Conservation (phyloP, 2,888 invertebrate species). For the Noctua fimbriata region DNA sequence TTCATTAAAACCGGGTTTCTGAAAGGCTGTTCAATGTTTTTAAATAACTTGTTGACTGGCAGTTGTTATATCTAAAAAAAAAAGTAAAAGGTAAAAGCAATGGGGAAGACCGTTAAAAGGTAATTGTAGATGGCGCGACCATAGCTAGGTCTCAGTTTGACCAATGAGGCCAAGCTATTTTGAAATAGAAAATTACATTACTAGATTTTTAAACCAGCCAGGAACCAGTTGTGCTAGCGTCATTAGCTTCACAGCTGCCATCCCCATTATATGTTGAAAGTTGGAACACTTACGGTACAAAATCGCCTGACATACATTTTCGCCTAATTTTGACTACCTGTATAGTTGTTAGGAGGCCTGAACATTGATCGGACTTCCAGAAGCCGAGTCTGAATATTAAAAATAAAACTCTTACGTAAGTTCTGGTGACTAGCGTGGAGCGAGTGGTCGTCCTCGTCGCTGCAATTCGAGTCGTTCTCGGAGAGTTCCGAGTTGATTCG, state of each 20-base stretch:
- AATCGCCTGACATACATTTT: neutral
- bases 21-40: neutral
- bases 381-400: neutral
- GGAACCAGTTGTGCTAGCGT: neutral
- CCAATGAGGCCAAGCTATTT: neutral
- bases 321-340: neutral
- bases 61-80: neutral
- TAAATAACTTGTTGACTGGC: neutral
- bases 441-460: constrained; percentile 85
- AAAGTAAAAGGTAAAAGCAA: too few relatives aligned
- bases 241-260: neutral
- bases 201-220: neutral
- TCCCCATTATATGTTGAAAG: neutral
- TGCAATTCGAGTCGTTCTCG: constrained; percentile 84
- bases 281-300: neutral
- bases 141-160: neutral
- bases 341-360: neutral
- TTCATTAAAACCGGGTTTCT: neutral
- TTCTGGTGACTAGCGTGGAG: constrained; percentile 83
- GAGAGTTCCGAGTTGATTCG: constrained; percentile 80
- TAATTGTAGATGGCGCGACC: neutral
- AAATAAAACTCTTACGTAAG: constrained; percentile 75
- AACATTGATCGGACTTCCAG: neutral
- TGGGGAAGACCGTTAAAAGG: neutral
- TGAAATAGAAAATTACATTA: neutral